These are phyloP conservation scores for Cordilura impudica DNA, from an alignment of 2,888 invertebrate genomes.

Conservation along the genomic window DNA sequence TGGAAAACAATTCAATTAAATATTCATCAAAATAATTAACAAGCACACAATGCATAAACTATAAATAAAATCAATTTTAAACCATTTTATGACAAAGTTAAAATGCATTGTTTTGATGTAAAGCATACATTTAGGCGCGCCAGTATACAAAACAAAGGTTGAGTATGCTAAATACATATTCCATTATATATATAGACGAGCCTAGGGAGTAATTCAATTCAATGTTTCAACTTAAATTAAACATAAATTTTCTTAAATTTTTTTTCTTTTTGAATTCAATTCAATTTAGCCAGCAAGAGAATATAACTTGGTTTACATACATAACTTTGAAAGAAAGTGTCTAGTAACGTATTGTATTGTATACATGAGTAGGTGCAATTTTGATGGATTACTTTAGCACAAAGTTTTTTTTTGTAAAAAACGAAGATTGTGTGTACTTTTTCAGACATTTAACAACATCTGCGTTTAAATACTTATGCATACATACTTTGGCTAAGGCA, in stretches of 20 bases:
- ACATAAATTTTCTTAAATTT: constrained; percentile 48
- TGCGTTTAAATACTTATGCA: constrained; percentile 51
- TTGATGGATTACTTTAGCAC: constrained; percentile 75
- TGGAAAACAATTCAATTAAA: constrained; percentile 72
- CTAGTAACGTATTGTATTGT: constrained; percentile 16
- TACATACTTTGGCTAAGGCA: not conserved
- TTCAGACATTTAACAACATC: constrained; percentile 42
- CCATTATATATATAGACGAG: constrained; percentile 39
- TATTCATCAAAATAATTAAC: constrained; percentile 76
- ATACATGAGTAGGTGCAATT: constrained; percentile 75
- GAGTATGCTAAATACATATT: constrained; percentile 17
- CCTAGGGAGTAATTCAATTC: constrained; percentile 60
- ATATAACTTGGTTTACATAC: constrained; percentile 20
- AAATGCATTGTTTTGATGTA: constrained; percentile 51
- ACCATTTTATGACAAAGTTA: constrained; percentile 31
- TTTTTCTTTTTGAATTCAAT: constrained; percentile 68
- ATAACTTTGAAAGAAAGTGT: constrained; percentile 50
- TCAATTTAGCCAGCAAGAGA: constrained; percentile 72
- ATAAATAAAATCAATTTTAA: not conserved
- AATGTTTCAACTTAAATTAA: constrained; percentile 45
- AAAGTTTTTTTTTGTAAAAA: constrained; percentile 46
- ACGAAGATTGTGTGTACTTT: constrained; percentile 34
- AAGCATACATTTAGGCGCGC: constrained; percentile 56
- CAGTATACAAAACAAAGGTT: constrained; percentile 43
- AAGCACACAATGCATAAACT: constrained; percentile 52